phyloP scores from a whole-genome alignment of 1,140 invertebrate species.

The Euwallacea fornicatus region DNA sequence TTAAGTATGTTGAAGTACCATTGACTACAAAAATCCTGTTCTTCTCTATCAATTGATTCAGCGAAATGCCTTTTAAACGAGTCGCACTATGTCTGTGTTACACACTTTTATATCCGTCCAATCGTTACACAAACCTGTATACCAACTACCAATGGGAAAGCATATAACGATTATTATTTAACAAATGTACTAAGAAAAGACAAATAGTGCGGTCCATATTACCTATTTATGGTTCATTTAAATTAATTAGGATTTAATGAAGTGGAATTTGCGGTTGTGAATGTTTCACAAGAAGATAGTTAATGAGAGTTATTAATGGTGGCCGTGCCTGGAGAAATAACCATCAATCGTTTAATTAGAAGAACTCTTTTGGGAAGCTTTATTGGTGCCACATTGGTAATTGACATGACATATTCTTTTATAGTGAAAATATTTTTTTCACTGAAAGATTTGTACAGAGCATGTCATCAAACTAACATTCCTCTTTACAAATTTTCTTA shows the following conservation, averaged over 20 bases:
- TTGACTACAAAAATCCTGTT: constrained; percentile 35
- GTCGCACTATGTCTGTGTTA: constrained; percentile 19
- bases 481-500: too few relatives aligned
- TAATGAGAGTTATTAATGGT: background rate
- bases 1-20: constrained; percentile 35
- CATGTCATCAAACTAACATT: too few relatives aligned
- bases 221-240: background rate
- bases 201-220: too few relatives aligned
- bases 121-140: constrained; percentile 17
- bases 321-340: too few relatives aligned
- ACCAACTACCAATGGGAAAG: background rate
- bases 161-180: too few relatives aligned
- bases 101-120: constrained; percentile 25
- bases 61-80: constrained; percentile 19
- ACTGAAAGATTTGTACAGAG: too few relatives aligned
- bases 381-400: too few relatives aligned
- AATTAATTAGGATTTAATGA: constrained; percentile 7
- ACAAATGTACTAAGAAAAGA: too few relatives aligned
- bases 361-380: too few relatives aligned
- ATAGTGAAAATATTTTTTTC: too few relatives aligned
- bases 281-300: constrained; percentile 3
- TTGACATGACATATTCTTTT: too few relatives aligned
- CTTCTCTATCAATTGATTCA: constrained; percentile 31
- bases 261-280: constrained; percentile 6
- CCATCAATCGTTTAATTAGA: too few relatives aligned